Conservation (phyloP, 2,888 invertebrate genomes). For the Idaea dimidiata region DNA sequence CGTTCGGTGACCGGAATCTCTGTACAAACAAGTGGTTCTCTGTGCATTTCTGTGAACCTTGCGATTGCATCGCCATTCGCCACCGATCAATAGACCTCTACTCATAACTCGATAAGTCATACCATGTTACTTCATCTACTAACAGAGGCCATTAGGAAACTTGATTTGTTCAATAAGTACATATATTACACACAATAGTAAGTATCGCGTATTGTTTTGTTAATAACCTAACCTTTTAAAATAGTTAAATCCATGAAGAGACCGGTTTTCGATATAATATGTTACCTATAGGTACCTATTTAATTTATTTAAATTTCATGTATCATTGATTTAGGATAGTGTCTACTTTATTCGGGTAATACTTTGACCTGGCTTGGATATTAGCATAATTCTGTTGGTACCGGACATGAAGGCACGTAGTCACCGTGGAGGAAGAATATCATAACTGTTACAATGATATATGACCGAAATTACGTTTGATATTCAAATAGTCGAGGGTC, state of each 20-base stretch:
- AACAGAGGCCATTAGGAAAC: slow-evolving; percentile 37
- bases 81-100: slow-evolving; percentile 42
- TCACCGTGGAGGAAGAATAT: slow-evolving; percentile 71
- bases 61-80: slow-evolving; percentile 57
- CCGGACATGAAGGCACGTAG: slow-evolving; percentile 64
- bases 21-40: slow-evolving; percentile 58
- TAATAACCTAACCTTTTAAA: slow-evolving; percentile 34
- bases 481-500: slow-evolving; percentile 74
- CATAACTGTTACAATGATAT: slow-evolving; percentile 76
- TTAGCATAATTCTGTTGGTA: slow-evolving; percentile 62
- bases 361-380: slow-evolving; percentile 44
- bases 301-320: slow-evolving; percentile 41
- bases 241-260: slow-evolving; percentile 25
- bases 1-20: slow-evolving; percentile 57
- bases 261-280: slow-evolving; percentile 20
- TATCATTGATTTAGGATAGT: slow-evolving; percentile 33
- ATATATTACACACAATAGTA: slow-evolving; percentile 50
- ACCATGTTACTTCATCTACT: slow-evolving; percentile 39
- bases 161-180: slow-evolving; percentile 22
- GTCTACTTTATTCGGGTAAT: slow-evolving; percentile 34
- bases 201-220: slow-evolving; percentile 36
- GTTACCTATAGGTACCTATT: slow-evolving; percentile 12
- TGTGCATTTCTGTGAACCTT: slow-evolving; percentile 72
- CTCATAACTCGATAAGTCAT: slow-evolving; percentile 58
- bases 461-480: slow-evolving; percentile 73